These are phyloP conservation scores for Dasysyrphus albostriatus DNA, from an alignment of 2,888 invertebrate species.

Conservation along the genomic window DNA sequence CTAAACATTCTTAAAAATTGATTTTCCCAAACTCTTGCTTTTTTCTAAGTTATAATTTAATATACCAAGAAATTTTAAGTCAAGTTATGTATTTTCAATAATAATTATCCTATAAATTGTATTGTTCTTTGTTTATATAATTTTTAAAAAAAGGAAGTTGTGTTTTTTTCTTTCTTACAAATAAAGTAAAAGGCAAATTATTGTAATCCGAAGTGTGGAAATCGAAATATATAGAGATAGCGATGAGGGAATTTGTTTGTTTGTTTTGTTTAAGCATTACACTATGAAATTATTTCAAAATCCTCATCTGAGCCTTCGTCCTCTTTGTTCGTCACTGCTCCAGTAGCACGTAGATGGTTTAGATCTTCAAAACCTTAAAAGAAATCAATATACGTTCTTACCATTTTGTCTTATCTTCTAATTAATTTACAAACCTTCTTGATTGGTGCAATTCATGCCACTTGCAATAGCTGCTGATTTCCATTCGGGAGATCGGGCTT, in stretches of 20 bases:
- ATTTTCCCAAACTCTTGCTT: too few species aligned
- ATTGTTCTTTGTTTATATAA: conserved; percentile 62
- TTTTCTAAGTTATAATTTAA: too few species aligned
- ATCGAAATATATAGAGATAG: conserved; percentile 43
- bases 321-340: conserved; percentile 84
- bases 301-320: conserved; percentile 91
- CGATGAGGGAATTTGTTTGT: conserved; percentile 14
- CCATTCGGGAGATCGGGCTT: conserved; percentile 91
- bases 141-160: conserved; percentile 52
- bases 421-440: conserved; percentile 81
- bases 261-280: conserved; percentile 37
- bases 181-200: conserved; percentile 63
- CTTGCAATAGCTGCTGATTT: conserved; percentile 84
- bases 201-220: conserved; percentile 48
- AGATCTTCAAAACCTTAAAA: conserved; percentile 78
- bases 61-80: not conserved
- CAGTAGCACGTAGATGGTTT: conserved; percentile 77
- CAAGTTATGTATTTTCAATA: conserved; percentile 68
- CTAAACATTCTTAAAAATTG: too few species aligned
- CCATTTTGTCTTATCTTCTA: not conserved
- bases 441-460: conserved; percentile 66
- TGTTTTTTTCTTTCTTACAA: conserved; percentile 49
- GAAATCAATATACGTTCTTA: not conserved
- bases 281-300: conserved; percentile 91
- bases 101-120: conserved; percentile 75